Evolutionary conservation across 2,113 vertebrate species (phyloP).

Genomic region (Austrofundulus limnaeus): DNA sequence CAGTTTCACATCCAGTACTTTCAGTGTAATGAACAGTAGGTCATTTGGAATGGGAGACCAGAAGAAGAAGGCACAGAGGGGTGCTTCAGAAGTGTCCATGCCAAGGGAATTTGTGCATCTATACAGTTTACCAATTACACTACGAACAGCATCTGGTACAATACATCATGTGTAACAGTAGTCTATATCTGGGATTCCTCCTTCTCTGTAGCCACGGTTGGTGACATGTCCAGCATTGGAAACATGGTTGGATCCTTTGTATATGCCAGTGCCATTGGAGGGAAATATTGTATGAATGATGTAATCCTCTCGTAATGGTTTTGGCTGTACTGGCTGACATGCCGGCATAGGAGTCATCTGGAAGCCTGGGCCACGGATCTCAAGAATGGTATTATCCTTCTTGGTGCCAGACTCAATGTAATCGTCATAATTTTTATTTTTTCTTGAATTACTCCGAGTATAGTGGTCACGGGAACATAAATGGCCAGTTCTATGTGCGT

Average conservation of each 20-base stretch:
- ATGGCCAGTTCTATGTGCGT: slow-evolving; percentile 83
- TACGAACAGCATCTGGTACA: slow-evolving; percentile 67
- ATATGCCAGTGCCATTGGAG: slow-evolving; percentile 89
- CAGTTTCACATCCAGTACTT: slow-evolving; percentile 60
- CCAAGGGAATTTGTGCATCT: slow-evolving; percentile 80
- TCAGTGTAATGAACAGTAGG: slow-evolving; percentile 72
- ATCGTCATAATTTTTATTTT: slow-evolving; percentile 84
- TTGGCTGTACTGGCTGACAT: slow-evolving; percentile 83
- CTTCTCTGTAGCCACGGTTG: slow-evolving; percentile 89
- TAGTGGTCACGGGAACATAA: slow-evolving; percentile 82
- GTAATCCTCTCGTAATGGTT: slow-evolving; percentile 87
- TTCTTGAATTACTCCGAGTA: slow-evolving; percentile 77
- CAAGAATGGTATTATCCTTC: slow-evolving; percentile 92
- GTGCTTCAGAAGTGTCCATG: slow-evolving; percentile 79
- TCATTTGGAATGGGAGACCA: slow-evolving; percentile 81
- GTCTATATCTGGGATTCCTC: slow-evolving; percentile 89
- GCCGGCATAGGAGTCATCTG: slow-evolving; percentile 90
- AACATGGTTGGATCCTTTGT: slow-evolving; percentile 82
- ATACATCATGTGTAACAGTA: slow-evolving; percentile 90
- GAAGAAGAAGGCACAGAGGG: slow-evolving; percentile 83
- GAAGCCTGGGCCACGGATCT: slow-evolving; percentile 86
- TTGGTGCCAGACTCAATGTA: slow-evolving; percentile 93
- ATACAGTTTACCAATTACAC: slow-evolving; percentile 76
- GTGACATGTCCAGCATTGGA: slow-evolving; percentile 84
- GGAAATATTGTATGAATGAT: slow-evolving; percentile 94